Base-by-base conservation (phyloP, 1,140 invertebrate species). In the Ruditapes philippinarum region DNA sequence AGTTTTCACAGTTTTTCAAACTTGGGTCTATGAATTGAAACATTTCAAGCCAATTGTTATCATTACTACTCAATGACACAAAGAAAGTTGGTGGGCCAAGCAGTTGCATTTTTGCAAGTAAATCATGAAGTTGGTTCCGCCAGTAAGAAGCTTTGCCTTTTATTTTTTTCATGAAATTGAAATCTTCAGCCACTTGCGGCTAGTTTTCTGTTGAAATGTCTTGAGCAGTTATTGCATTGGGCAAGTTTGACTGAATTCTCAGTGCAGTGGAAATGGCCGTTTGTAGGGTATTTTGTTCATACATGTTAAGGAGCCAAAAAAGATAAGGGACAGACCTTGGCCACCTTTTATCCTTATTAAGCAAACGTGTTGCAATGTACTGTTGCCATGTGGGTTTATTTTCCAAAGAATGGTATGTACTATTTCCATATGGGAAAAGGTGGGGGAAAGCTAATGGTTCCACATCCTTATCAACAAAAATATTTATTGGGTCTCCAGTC, bases 71-170 rank as follows among this genome's bases (percentile, higher is more conserved):
- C 9, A 78, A 42, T 3, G 73, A 78, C 14, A 78, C 1, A 42
- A 78, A 78, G 33, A 78, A 78, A 49, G 73, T 78, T n/a, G 73
- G 42, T 49, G 73, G 40, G 12, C 73, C 73, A 40, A 78, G 38
- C n/a, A 51, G 9, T 28, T 11, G 1, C 17, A 78, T 45, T 28
- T 78, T 78, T n/a, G 73, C 73, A 5, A 78, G 9, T n/a, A 49
- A 17, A 17, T 54, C 51, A 17, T 45, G 28, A 12, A 78, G 42
- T 78, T 78, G 40, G 14, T 78, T 25, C 25, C 22, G 7, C 73
- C 73, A 78, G n/a, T 78, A 78, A 3, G 73, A 40, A 19, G 73
- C 11, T 7, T 40, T 78, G 40, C 73, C 73, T 51, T 51, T 78
- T 1, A 33, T 49, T 1, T 78, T 22, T 54, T 49, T 45, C 49